Conservation (phyloP, 2,797 vertebrate genomes). For the Synaphobranchus kaupii region DNA sequence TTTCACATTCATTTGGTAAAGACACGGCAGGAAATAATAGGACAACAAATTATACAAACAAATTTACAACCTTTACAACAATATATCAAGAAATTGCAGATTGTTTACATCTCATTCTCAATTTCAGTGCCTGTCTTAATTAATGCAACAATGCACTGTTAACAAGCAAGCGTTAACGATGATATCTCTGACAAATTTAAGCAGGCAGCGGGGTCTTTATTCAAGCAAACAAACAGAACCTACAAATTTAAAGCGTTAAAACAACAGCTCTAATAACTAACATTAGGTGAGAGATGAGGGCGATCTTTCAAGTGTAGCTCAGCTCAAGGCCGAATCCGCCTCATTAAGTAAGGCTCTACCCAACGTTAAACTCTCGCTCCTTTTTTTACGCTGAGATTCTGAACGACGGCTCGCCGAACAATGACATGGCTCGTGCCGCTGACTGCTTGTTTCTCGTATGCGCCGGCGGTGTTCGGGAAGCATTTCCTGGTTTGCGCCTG, state of each 20-base stretch:
- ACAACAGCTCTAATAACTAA: conserved; percentile 62
- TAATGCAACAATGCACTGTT: background rate
- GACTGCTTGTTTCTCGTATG: conserved; percentile 56
- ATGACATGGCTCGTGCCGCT: conserved; percentile 63
- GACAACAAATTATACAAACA: background rate
- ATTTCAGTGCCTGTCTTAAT: background rate
- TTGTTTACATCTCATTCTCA: background rate
- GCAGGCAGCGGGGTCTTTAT: background rate
- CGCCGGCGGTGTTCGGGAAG: background rate
- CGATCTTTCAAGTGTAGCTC: conserved; percentile 72
- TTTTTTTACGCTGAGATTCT: conserved; percentile 70
- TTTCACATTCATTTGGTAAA: background rate
- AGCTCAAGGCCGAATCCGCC: conserved; percentile 54
- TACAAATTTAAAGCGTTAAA: conserved; percentile 23
- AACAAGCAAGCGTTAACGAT: background rate
- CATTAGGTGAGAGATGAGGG: conserved; percentile 70
- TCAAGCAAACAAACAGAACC: background rate
- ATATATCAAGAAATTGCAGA: background rate
- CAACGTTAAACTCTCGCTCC: conserved; percentile 35
- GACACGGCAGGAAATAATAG: background rate
- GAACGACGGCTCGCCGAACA: conserved; percentile 72
- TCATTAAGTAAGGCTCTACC: conserved; percentile 67
- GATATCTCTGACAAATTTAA: conserved; percentile 4
- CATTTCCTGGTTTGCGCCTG: background rate
- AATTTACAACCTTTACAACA: background rate